These are phyloP conservation scores for Pentalonia nigronervosa DNA, from an alignment of 1,140 invertebrate species.

Conservation along the genomic window DNA sequence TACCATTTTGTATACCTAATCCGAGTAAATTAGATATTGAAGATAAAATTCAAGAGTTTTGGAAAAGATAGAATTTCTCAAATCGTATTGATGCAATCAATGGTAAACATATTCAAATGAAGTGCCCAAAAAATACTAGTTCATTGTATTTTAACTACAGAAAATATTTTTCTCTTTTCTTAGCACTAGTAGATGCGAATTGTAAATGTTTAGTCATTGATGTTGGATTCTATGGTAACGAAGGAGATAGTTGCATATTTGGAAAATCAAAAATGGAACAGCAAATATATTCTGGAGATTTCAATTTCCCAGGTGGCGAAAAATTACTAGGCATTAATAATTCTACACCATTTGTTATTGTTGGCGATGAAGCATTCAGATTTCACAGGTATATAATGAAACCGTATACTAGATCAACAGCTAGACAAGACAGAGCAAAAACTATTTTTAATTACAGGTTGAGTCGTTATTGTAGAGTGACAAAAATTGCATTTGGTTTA, in stretches of 20 bases:
- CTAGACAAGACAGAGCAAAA: too few relatives aligned
- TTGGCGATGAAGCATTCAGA: not conserved
- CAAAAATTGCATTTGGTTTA: too few relatives aligned
- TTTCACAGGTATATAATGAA: conserved; percentile 64
- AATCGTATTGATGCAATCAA: not conserved
- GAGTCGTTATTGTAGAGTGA: too few relatives aligned
- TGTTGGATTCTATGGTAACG: conserved; percentile 57
- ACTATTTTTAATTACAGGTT: too few relatives aligned
- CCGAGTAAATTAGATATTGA: too few relatives aligned
- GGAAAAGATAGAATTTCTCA: too few relatives aligned
- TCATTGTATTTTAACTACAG: not conserved
- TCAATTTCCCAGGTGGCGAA: not conserved
- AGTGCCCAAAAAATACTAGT: too few relatives aligned
- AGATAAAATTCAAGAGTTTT: too few relatives aligned
- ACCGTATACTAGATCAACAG: conserved; percentile 65
- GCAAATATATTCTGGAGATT: not conserved
- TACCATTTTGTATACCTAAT: too few relatives aligned
- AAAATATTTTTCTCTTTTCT: too few relatives aligned
- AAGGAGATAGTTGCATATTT: conserved; percentile 57
- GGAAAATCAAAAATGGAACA: conserved; percentile 37
- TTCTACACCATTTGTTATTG: not conserved
- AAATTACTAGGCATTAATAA: not conserved
- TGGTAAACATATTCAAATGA: too few relatives aligned
- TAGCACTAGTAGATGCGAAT: conserved; percentile 41
- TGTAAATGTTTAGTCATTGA: conserved; percentile 39